Conservation (phyloP, 1,140 invertebrate species). For the Heliconius hewitsoni region DNA sequence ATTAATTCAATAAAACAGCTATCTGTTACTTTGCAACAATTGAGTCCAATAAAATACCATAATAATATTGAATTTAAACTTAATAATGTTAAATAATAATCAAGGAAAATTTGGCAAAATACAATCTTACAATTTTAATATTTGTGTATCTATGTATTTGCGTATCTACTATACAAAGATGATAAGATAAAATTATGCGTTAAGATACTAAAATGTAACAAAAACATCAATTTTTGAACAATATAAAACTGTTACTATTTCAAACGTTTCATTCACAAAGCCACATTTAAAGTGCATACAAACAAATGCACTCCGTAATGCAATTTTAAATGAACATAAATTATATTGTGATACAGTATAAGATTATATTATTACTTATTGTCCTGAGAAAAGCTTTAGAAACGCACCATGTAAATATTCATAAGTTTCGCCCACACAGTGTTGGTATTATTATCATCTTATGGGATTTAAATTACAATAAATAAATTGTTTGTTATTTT, state of each 20-base stretch:
- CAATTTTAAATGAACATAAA: conserved; percentile 31
- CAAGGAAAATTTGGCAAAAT: too few species aligned
- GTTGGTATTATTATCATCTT: conserved; percentile 34
- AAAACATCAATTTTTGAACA: not conserved
- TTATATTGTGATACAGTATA: conserved; percentile 29
- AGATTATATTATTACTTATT: conserved; percentile 31
- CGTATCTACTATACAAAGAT: too few species aligned
- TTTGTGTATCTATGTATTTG: too few species aligned
- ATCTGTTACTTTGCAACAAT: too few species aligned
- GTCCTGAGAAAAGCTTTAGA: conserved; percentile 33
- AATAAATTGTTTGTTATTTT: not conserved
- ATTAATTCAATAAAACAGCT: too few species aligned
- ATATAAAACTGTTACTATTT: not conserved
- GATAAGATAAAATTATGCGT: too few species aligned
- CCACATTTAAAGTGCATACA: not conserved
- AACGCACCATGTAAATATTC: conserved; percentile 38
- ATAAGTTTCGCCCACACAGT: conserved; percentile 39
- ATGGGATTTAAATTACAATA: not conserved
- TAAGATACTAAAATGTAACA: too few species aligned
- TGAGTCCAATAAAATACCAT: too few species aligned
- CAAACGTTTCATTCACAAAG: not conserved
- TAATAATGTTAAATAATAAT: too few species aligned
- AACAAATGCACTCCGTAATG: conserved; percentile 54
- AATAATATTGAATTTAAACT: too few species aligned
- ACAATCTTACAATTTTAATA: too few species aligned